These are phyloP conservation scores for Poliocrania exsul DNA, from an alignment of 2,797 vertebrate genomes.

Conservation along the genomic window DNA sequence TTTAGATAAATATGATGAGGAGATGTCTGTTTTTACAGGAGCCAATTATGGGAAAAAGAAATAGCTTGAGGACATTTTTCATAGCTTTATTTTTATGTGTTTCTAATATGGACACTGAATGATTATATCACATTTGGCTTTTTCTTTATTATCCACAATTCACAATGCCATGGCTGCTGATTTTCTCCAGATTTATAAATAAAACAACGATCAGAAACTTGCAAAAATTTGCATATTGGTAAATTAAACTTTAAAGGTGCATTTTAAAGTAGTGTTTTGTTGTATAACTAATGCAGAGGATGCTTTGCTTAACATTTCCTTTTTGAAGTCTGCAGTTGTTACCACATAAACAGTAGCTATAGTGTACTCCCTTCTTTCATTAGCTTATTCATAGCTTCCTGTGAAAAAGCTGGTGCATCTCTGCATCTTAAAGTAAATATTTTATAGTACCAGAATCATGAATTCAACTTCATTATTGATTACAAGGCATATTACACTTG, in stretches of 20 bases:
- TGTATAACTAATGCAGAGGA: not conserved
- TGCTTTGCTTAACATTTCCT: not conserved
- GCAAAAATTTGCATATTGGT: not conserved
- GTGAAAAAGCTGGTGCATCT: not conserved
- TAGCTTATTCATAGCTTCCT: not conserved
- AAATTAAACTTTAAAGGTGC: slow-evolving; percentile 26
- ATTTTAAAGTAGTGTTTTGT: slow-evolving; percentile 14
- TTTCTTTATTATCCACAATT: slow-evolving; percentile 4
- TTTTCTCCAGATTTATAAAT: slow-evolving; percentile 2
- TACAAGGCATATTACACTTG: not conserved
- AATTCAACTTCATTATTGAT: slow-evolving; percentile 17
- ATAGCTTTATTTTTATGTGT: not conserved
- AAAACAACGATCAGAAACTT: not conserved
- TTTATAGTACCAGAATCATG: not conserved
- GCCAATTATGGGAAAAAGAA: not conserved
- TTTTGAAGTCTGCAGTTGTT: slow-evolving; percentile 5
- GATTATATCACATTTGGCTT: not conserved
- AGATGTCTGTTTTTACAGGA: not conserved
- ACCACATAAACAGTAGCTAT: not conserved
- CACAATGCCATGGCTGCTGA: not conserved
- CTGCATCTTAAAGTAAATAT: slow-evolving; percentile 24
- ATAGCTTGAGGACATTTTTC: not conserved
- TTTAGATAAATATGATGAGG: not conserved
- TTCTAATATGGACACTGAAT: not conserved
- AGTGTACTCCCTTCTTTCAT: not conserved